Conservation (phyloP, 2,888 invertebrate species). For the Diploptera punctata region DNA sequence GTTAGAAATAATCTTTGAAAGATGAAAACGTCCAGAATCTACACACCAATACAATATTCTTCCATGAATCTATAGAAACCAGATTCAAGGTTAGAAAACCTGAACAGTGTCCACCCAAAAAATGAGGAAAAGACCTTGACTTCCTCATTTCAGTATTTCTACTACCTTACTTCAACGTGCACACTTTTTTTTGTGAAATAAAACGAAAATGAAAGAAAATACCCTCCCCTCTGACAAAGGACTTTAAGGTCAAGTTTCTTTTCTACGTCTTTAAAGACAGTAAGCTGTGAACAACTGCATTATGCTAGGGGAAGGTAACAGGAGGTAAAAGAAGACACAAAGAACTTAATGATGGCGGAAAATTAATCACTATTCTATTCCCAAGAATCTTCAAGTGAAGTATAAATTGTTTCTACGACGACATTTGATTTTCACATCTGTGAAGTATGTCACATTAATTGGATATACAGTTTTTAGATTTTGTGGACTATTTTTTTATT, state of each 20-base stretch:
- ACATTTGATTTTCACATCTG: no score
- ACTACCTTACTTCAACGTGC: neutral
- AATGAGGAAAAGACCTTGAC: conserved; percentile 17
- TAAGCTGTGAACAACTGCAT: conserved; percentile 5
- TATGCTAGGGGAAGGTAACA: neutral
- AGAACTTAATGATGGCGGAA: neutral
- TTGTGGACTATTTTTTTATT: no score
- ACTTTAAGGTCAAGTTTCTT: no score
- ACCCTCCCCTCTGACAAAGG: no score
- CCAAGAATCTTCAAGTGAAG: neutral
- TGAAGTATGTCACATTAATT: no score
- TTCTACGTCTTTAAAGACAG: neutral
- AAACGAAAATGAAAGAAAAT: no score
- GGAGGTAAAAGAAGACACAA: neutral
- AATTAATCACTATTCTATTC: neutral
- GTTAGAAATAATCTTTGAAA: no score
- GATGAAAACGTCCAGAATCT: neutral
- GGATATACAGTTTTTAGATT: no score
- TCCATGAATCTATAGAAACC: neutral
- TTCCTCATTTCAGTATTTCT: no score
- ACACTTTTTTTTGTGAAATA: neutral
- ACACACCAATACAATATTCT: neutral
- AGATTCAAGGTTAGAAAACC: conserved; percentile 3
- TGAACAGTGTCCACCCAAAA: conserved; percentile 10
- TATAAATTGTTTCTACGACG: neutral